Percentiles rank a stretch among this genome's conserved stretches.
Evolutionary conservation across 2,888 invertebrate species (phyloP).

Genomic region (Chalcis sispes): DNA sequence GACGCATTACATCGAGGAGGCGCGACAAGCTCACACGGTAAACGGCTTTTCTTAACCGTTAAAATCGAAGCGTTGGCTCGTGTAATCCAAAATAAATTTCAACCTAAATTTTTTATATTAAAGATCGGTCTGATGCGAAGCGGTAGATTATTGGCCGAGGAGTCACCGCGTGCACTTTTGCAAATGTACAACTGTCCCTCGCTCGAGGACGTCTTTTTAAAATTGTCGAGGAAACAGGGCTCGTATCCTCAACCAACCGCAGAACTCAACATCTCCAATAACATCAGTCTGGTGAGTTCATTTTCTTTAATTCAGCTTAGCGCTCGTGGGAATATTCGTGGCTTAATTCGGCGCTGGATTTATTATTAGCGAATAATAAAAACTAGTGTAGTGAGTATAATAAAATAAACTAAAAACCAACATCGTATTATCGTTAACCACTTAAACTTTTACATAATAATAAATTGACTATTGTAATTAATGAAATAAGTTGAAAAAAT

Average conservation of each 20-base stretch:
- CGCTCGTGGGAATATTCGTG: too few relatives aligned
- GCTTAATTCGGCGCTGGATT: too few relatives aligned
- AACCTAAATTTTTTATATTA: background rate
- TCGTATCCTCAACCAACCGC: constrained; percentile 69
- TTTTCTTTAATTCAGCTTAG: too few relatives aligned
- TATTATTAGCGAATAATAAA: too few relatives aligned
- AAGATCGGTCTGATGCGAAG: constrained; percentile 97
- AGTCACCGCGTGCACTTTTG: constrained; percentile 89
- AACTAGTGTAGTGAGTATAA: too few relatives aligned
- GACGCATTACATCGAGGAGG: constrained; percentile 97
- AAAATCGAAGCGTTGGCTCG: background rate
- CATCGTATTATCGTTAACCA: too few relatives aligned
- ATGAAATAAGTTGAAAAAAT: too few relatives aligned
- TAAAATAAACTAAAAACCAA: too few relatives aligned
- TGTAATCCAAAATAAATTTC: too few relatives aligned
- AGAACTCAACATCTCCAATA: constrained; percentile 84
- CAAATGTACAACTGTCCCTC: constrained; percentile 89
- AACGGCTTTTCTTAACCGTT: constrained; percentile 61
- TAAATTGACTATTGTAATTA: too few relatives aligned
- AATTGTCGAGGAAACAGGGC: constrained; percentile 87
- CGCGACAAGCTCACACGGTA: constrained; percentile 92
- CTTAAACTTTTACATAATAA: too few relatives aligned
- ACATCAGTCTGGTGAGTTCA: constrained; percentile 84
- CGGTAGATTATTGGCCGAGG: constrained; percentile 92
- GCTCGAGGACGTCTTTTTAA: constrained; percentile 94